Percentiles rank a stretch among this genome's conserved stretches.
Conservation (phyloP, 2,888 invertebrate species). For the Stenolophus ochropezus region DNA sequence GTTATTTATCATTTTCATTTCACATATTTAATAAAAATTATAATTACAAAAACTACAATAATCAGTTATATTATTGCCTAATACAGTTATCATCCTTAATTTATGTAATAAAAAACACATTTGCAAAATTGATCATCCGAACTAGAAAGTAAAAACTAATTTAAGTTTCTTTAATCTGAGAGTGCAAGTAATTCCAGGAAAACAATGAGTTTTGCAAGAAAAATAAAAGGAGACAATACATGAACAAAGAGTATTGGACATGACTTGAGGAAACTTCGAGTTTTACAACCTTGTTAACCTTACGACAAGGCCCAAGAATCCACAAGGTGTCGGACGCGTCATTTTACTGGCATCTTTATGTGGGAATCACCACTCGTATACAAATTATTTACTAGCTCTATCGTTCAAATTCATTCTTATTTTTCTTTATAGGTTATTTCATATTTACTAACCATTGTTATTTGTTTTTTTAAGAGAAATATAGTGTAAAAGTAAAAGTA, state of each 20-base stretch:
- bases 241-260: neutral
- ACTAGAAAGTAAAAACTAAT: neutral
- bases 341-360: neutral
- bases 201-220: neutral
- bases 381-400: neutral
- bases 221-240: neutral
- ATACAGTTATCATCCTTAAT: neutral
- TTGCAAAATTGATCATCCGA: neutral
- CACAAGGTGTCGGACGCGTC: neutral
- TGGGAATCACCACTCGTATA: neutral
- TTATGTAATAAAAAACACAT: neutral
- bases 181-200: neutral
- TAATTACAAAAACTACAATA: neutral
- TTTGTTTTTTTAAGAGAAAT: neutral
- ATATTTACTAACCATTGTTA: neutral
- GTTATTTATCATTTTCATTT: too few relatives aligned
- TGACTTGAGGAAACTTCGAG: neutral
- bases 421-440: neutral
- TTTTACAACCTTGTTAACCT: slow-evolving; percentile 12
- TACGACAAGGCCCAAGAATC: neutral
- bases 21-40: neutral
- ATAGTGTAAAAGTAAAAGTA: neutral
- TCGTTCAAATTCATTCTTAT: neutral
- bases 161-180: neutral
- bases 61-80: neutral